Evolutionary conservation across 1,140 invertebrate genomes (phyloP), one percentile per base, ranked within the genome.

Genomic region (Venturia canescens): DNA sequence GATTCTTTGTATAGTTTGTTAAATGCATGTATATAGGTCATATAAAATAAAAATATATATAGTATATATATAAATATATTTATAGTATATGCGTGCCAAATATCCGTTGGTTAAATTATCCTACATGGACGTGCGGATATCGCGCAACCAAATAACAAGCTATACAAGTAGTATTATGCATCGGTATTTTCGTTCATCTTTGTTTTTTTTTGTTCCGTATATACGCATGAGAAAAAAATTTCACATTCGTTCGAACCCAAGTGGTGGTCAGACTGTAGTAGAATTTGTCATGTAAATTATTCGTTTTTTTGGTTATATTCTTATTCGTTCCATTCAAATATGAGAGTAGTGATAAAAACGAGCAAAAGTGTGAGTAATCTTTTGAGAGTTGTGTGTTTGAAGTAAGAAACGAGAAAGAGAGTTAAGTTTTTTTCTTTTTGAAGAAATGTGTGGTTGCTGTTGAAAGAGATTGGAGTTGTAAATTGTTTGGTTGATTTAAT

Each of bases 301-400:
- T 57, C 21, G 18, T 29, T 3, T 44, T 44, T 44, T 34, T 34
- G 34, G 3, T 34, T 3, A 34, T 78, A 69, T 71, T 60, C 70
- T 72, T 82, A 53, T 82, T 82, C 27, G 60, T 66, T 78, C 80
- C 66, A 63, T 78, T 78, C 57, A 77, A 67, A 71, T 71, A n/a
- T n/a, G n/a, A n/a, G n/a, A n/a, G n/a, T n/a, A n/a, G n/a, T n/a
- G n/a, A n/a, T n/a, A n/a, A n/a, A n/a, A n/a, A n/a, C n/a, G n/a
- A n/a, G n/a, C n/a, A n/a, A n/a, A n/a, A n/a, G n/a, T n/a, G n/a
- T n/a, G n/a, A n/a, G n/a, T n/a, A n/a, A n/a, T n/a, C n/a, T n/a
- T n/a, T n/a, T n/a, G n/a, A n/a, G n/a, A n/a, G n/a, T n/a, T n/a
- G n/a, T n/a, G n/a, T n/a, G n/a, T n/a, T n/a, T n/a, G n/a, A n/a